Percentiles rank a stretch among this genome's conserved stretches.
Evolutionary conservation across 2,797 vertebrate genomes (phyloP).

Genomic region (Hipposideros larvatus): DNA sequence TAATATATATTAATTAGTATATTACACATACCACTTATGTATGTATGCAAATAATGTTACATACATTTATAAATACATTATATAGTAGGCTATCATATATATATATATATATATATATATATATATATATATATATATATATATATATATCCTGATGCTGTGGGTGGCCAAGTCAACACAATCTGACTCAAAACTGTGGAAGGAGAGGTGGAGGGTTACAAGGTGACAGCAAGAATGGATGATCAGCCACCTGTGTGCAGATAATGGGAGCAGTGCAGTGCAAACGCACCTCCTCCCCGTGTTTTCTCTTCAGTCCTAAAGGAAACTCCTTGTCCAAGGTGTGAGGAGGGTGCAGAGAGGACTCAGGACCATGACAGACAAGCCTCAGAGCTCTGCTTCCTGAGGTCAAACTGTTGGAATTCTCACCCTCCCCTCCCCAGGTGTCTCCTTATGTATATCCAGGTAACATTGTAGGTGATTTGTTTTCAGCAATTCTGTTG

Average conservation of each 20-base stretch:
- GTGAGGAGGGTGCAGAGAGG: not conserved
- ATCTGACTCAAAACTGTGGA: not conserved
- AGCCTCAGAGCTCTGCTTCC: not conserved
- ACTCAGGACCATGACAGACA: not conserved
- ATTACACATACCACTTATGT: no score
- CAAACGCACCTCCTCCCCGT: accelerated
- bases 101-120: no score
- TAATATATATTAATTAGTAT: no score
- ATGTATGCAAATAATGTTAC: no score
- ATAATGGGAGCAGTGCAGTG: not conserved
- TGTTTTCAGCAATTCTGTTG: no score
- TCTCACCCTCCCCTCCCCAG: not conserved
- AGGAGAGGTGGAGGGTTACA: not conserved
- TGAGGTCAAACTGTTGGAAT: not conserved
- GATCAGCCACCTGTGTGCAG: not conserved
- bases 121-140: no score
- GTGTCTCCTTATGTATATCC: not conserved
- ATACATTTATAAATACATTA: no score
- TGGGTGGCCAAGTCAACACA: not conserved
- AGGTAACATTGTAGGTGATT: no score
- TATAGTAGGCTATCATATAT: no score
- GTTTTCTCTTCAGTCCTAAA: not conserved
- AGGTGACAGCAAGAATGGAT: not conserved
- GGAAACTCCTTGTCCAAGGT: not conserved
- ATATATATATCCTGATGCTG: no score